Evolutionary conservation across 2,797 vertebrate genomes (phyloP).

Genomic region (Paedocypris micromegethes): DNA sequence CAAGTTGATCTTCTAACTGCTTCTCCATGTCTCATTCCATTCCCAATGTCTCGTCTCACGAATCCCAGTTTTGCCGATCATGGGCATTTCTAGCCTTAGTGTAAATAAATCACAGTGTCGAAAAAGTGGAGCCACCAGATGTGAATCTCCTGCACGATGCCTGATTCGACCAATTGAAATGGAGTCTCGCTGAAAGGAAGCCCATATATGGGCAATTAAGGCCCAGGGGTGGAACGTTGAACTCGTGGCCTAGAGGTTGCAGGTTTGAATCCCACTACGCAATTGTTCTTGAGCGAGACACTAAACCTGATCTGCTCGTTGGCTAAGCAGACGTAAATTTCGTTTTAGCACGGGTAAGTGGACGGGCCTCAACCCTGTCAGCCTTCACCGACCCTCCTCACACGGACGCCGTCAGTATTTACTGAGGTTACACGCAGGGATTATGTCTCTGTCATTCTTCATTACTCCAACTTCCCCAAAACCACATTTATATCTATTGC

Average conservation of each 20-base stretch:
- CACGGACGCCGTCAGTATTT: conserved; percentile 26
- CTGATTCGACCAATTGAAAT: too few species aligned
- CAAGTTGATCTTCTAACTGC: conserved; percentile 37
- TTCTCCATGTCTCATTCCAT: conserved; percentile 46
- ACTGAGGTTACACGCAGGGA: conserved; percentile 36
- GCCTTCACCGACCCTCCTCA: conserved; percentile 3
- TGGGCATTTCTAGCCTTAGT: too few species aligned
- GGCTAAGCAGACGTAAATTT: conserved; percentile 72
- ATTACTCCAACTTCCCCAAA: conserved; percentile 23
- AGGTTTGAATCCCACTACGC: too few species aligned
- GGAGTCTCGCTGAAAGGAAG: too few species aligned
- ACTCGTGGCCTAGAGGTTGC: too few species aligned
- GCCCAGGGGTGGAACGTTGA: too few species aligned
- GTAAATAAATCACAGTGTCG: too few species aligned
- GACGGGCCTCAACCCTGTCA: conserved; percentile 37
- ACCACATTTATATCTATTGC: conserved; percentile 43
- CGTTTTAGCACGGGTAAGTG: conserved; percentile 58
- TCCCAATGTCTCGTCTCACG: conserved; percentile 4
- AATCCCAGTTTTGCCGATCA: background rate
- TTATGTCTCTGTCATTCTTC: conserved; percentile 39
- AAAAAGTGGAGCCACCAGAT: too few species aligned
- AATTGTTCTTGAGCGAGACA: too few species aligned
- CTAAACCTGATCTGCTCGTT: conserved; percentile 51
- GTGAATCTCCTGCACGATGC: too few species aligned
- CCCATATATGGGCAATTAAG: too few species aligned